Evolutionary conservation across 1,140 invertebrate genomes (phyloP).

Genomic region (Brachionus koreanus): DNA sequence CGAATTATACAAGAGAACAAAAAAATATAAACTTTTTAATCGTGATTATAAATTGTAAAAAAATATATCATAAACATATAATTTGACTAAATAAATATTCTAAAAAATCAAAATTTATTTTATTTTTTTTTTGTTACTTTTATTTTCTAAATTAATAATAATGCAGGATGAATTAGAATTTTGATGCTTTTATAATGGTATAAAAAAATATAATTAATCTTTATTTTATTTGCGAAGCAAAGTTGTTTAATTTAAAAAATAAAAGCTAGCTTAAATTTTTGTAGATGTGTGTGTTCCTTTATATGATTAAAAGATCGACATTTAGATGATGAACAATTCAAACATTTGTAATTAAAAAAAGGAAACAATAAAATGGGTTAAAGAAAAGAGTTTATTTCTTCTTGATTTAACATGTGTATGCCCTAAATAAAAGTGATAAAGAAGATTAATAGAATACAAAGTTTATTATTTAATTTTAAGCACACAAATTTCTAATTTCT

Average conservation of each 20-base stretch:
- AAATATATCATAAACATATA: too few species aligned
- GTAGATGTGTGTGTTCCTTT: background rate
- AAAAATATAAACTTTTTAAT: background rate
- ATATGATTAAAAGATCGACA: background rate
- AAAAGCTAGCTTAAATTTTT: background rate
- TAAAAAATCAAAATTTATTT: too few species aligned
- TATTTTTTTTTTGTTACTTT: too few species aligned
- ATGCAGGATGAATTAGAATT: background rate
- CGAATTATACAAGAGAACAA: background rate
- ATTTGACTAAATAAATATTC: too few species aligned
- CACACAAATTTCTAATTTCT: background rate
- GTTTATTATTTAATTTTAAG: background rate
- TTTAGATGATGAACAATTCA: background rate
- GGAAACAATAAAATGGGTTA: background rate
- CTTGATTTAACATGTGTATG: background rate
- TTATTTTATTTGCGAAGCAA: background rate
- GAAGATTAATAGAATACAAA: background rate
- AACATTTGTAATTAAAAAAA: background rate
- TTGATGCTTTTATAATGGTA: background rate
- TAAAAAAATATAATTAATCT: background rate
- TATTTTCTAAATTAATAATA: background rate
- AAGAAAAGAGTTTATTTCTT: background rate
- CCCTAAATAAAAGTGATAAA: background rate
- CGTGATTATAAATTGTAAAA: background rate
- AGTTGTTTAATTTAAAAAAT: background rate